Base-by-base conservation (phyloP, 2,797 vertebrate species). In the Hyperoplus lanceolatus region DNA sequence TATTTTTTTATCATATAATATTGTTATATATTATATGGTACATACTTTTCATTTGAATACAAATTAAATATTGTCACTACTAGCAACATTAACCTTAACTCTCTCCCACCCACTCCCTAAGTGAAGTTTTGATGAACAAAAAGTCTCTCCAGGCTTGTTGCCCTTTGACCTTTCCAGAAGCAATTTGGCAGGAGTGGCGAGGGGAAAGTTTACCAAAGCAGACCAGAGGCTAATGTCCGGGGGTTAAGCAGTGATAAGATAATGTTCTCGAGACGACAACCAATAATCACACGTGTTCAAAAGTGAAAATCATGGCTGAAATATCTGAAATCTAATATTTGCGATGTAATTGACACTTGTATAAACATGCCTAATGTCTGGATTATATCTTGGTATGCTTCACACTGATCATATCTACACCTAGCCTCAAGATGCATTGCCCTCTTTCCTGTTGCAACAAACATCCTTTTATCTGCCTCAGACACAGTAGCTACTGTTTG, bases 131-230 rank as follows among this genome's bases (percentile, higher is more conserved):
- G 13, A 68, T 29, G 21, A 4, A 21, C n/a, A 46, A 21, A 55
- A 49, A 2, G 10, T 45, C 49, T 68, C 53, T 41, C 3, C 3
- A 2, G 58, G 39, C 15, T 54, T 51, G 39, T 54, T 75, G 43
- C 10, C 54, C 51, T 79, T 77, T 79, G 73, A 87, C 68, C 46
- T 72, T 67, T 74, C 21, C 50, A 45, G 18, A 59, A 65, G 21
- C 6, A 65, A 60, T 64, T 5, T 70, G 58, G 6, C 18, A 6
- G 7, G 45, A 15, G 8, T 36, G 16, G 29, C 13, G 16, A 50
- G 13, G 54, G 46, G 4, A 70, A 72, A 56, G 56, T 51, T 75
- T 61, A 80, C 53, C 45, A 56, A 53, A 78, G 54, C 56, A 70
- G 69, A 59, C 4, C 70, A 56, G 13, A 60, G 72, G 45, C 56